Evolutionary conservation across 2,113 vertebrate genomes (phyloP), one percentile per base, ranked within the genome.

Genomic region (Indicator maculatus): DNA sequence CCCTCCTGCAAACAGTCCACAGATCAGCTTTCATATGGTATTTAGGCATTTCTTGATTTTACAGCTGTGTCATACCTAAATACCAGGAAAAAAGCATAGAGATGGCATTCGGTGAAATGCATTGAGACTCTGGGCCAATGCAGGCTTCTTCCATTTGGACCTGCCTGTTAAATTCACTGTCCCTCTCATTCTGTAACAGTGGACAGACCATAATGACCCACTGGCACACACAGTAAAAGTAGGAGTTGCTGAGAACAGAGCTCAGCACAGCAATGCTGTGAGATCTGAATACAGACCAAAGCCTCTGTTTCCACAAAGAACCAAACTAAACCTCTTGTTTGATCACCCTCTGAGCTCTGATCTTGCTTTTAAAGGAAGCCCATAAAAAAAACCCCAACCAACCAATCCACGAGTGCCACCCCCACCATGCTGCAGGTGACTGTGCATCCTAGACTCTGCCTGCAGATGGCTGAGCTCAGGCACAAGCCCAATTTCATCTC

Each of bases 11-110:
- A 85, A 71, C 5, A 30, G 38, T 41, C 18, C 82, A 83, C 30
- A 66, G 59, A 80, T 82, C 17, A 64, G 17, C 56, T 88, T 89
- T 87, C 66, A 80, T 16, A n/a, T 9, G 0, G 5, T 16, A 36
- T 87, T 92, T 76, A 79, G 27, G n/a, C 36, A 19, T 39, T 90
- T 90, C 6, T 24, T 86, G 27, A 27, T 53, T 93, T 92, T 76
- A 67, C 16, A 56, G 56, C 47, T 53, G 36, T 3, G 3, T 86
- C 56, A 74, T 7, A 67, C 7, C 50, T 52, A 79, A 94, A 66
- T 63, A 79, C 76, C 2, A 73, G 11, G 6, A 44, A 41, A 52
- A 31, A 58, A 33, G 4, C 7, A 26, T 28, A 92, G 27, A 92
- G 27, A 45, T 66, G 59, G 60, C 47, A 59, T 12, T 52, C 64